Evolutionary conservation across 1,140 invertebrate genomes (phyloP), one percentile per base, ranked within the genome.

Genomic region (Heterodera carotae): DNA sequence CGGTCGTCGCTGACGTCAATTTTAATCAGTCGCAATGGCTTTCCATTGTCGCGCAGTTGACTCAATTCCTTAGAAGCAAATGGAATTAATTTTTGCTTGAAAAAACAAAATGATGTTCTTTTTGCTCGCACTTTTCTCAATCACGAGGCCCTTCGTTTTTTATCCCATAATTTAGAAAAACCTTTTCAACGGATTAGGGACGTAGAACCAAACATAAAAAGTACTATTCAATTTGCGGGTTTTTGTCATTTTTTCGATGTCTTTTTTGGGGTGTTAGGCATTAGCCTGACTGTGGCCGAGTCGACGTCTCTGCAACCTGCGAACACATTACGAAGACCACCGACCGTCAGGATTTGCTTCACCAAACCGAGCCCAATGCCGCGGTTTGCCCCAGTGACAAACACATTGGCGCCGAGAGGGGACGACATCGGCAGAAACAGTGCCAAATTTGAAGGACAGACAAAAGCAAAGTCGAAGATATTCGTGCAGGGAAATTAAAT

Each of bases 311-410:
- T 36, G 33, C 76, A 77, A 12, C 66, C 76, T 36, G 81, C 81
- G 70, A 75, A 82, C 12, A 82, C 34, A 48, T 64, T 59, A 25
- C 83, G 60, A 0, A 82, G 67, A 12, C 66, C 76, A 7, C 59
- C 53, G 22, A 71, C 29, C 39, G 75, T 25, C 7, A 77, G 7
- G 2, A 81, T 36, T 22, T 77, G 59, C 48, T 43, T 36, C 36
- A 82, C 75, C 48, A 82, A 66, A 48, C 81, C 76, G 5, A 82
- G 64, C 27, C 81, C 81, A 34, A 82, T 79, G 22, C 81, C 81
- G 43, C 81, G 68, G 75, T 82, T 82, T 3, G 81, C 79, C 4
- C 81, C 81, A 33, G 80, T 82, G 27, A 82, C 70, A 29, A 82
- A 76, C 74, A 83, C 59, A 75, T 82, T 81, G 8, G 36, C 70